Base-by-base conservation (phyloP, 2,888 invertebrate species). In the Caenorhabditis sp. region DNA sequence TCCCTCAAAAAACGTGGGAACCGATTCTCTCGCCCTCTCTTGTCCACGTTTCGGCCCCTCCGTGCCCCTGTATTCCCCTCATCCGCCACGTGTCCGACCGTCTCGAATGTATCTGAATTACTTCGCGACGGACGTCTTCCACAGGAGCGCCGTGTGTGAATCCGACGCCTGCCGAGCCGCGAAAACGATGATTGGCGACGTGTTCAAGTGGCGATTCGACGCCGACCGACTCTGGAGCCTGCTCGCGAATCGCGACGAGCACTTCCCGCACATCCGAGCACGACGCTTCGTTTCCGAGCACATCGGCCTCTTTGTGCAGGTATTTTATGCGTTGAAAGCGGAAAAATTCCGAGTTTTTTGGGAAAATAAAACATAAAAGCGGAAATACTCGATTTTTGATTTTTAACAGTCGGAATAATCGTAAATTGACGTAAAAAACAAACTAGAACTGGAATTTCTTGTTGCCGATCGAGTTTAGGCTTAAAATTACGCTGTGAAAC, bases 141-240 rank as follows among this genome's bases (percentile, higher is more conserved):
- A 70, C 37, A 52, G 59, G 26, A 66, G 66, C 50, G 66, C 66
- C 27, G 66, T 66, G n/a, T 66, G 66, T 22, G 56, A 56, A n/a
- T 50, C 66, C 3, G 52, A 59, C 11, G 43, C 52, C 13, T 70
- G 70, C 37, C 70, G 59, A 13, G 50, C 53, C 3, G 37, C 52
- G 30, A 70, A 59, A 53, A 45, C 27, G 26, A 61, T 61, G 70
- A 61, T 61, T 46, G 45, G 53, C 35, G 55, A 61, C 30, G 55
- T 71, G 53, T 61, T 71, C 53, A 37, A 53, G 41, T 61, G 52
- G 61, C 53, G 55, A 30, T 71, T 71, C 55, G 70, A 71, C 46
- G 70, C 39, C 22, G 26, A 17, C 37, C 61, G 46, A 26, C 17
- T 71, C 20, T 59, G 61, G 70, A 45, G 41, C 15, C 62, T 75